Conservation (phyloP, 1,140 invertebrate genomes). For the Zaprionus ghesquierei region DNA sequence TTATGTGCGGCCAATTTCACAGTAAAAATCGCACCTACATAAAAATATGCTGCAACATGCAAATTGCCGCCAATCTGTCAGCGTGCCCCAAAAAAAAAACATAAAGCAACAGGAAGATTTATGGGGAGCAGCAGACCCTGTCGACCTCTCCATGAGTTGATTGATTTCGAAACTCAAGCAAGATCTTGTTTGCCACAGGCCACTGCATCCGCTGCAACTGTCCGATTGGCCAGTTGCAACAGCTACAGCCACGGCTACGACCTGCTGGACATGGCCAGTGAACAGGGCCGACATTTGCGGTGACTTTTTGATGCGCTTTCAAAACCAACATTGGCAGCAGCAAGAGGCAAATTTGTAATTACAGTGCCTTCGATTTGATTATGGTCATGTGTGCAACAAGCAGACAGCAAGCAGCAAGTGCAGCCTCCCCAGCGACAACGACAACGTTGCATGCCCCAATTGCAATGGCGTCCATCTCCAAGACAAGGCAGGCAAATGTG, state of each 20-base stretch:
- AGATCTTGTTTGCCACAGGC: not conserved
- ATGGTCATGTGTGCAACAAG: conserved; percentile 31
- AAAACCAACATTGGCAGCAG: conserved; percentile 37
- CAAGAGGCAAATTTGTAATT: conserved; percentile 34
- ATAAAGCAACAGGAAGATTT: conserved; percentile 31
- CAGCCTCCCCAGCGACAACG: not conserved
- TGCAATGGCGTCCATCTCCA: not conserved
- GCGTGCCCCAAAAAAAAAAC: conserved; percentile 8
- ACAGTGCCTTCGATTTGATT: conserved; percentile 38
- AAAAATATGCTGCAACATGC: conserved; percentile 8
- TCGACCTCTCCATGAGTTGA: too few relatives aligned
- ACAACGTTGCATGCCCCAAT: not conserved
- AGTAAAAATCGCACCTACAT: conserved; percentile 53
- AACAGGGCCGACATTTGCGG: conserved; percentile 51
- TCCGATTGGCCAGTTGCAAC: conserved; percentile 21
- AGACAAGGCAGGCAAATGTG: not conserved
- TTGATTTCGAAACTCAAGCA: not conserved
- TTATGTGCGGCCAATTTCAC: conserved; percentile 34
- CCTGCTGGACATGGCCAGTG: conserved; percentile 35
- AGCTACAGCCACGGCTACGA: not conserved
- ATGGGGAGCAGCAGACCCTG: conserved; percentile 34
- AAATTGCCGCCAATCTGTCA: conserved; percentile 60
- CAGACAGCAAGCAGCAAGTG: not conserved
- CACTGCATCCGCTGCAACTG: conserved; percentile 5
- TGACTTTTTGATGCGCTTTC: conserved; percentile 65